Evolutionary conservation across 2,113 vertebrate genomes (phyloP), one percentile per base, ranked within the genome.

Genomic region (Mormyrus iriodes): DNA sequence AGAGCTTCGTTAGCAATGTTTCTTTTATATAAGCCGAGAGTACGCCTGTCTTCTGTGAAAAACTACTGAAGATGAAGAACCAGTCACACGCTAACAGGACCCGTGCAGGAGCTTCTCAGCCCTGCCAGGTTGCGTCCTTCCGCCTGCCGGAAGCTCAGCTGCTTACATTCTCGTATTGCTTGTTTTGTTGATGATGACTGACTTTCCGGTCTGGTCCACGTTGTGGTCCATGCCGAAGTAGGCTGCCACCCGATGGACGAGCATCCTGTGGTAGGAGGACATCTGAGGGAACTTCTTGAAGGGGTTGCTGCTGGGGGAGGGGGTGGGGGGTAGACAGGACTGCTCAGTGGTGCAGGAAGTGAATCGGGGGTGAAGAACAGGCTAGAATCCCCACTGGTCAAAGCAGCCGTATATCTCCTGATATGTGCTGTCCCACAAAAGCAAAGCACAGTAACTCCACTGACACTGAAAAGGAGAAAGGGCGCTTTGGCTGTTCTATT

Each of bases 211-310:
- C 92, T 99, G 98, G 95, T 99, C 98, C 91, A 99, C 98, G 39
- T 98, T 99, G 93, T 99, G 98, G 93, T 99, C 98, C 96, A 99
- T 96, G 87, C 98, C 98, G 91, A 99, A 99, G 95, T 98, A 99
- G 91, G 98, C 98, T 9, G 97, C 97, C 92, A 98, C 97, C 89
- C 98, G 96, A 92, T 99, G 98, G 88, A 99, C 97, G 89, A 99
- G 95, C 98, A 99, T 99, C 88, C 97, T 97, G 94, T 99, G 98
- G 92, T 98, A 99, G 0, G 97, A 98, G 0, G 98, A 99, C 98
- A 99, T 99, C 95, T 98, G 97, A 91, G 97, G 97, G 93, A 99
- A 98, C 96, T 97, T 98, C 95, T 98, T 99, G 94, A 97, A 99
- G 91, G 97, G 95, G 91, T 97, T 99, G 93, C 92, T 96, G 89